Conservation (phyloP, 2,113 vertebrate species). For the Sander lucioperca region DNA sequence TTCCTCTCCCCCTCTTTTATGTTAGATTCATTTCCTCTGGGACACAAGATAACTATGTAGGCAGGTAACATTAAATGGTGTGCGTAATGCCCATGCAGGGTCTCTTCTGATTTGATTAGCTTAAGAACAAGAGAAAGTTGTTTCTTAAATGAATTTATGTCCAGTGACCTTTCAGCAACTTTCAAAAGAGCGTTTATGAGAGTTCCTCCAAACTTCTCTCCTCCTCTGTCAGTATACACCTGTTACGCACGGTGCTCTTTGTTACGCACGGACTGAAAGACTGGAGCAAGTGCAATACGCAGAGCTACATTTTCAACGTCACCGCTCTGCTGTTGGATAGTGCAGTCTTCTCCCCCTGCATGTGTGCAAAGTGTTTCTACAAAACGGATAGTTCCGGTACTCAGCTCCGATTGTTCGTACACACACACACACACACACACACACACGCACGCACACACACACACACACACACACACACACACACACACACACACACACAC, state of each 20-base stretch:
- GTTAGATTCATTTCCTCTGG: slow-evolving; percentile 56
- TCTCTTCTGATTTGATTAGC: not conserved
- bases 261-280: slow-evolving; percentile 41
- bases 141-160: not conserved
- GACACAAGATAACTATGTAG: slow-evolving; percentile 14
- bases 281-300: slow-evolving; percentile 27
- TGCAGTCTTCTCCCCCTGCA: not conserved
- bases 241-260: slow-evolving; percentile 64
- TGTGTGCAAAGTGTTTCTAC: slow-evolving; percentile 18
- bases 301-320: slow-evolving; percentile 13
- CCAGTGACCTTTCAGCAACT: not conserved
- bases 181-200: not conserved
- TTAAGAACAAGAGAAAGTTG: not conserved
- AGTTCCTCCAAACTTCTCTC: slow-evolving; percentile 34
- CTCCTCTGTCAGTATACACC: slow-evolving; percentile 38
- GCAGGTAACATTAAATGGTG: not conserved
- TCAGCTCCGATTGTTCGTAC: slow-evolving; percentile 41
- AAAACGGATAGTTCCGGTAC: slow-evolving; percentile 54
- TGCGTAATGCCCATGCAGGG: slow-evolving; percentile 25
- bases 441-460: slow-evolving; percentile 53
- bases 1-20: slow-evolving; percentile 41
- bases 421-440: slow-evolving; percentile 55
- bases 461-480: slow-evolving; percentile 37
- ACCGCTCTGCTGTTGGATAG: slow-evolving; percentile 1
- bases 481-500: slow-evolving; percentile 57